Conservation (phyloP, 2,888 invertebrate genomes). For the Epirrhoe tristata region DNA sequence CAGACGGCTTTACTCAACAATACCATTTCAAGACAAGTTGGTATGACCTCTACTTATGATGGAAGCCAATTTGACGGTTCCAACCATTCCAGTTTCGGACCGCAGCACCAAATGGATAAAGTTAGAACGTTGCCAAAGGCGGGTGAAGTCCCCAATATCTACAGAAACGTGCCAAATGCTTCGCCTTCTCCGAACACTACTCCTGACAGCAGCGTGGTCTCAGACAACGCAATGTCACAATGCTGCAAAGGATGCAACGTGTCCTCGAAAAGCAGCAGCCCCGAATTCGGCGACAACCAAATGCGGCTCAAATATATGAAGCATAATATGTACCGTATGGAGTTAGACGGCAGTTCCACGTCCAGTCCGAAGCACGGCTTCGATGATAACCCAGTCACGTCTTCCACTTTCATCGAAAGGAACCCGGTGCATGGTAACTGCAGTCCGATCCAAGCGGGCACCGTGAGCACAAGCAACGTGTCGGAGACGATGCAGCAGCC, state of each 20-base stretch:
- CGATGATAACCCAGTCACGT: conserved; percentile 88
- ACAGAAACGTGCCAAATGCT: conserved; percentile 70
- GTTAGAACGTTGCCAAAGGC: conserved; percentile 58
- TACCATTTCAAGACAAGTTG: conserved; percentile 90
- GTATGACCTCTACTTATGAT: conserved; percentile 69
- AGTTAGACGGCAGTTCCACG: conserved; percentile 80
- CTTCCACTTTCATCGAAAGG: conserved; percentile 88
- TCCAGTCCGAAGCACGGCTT: conserved; percentile 84
- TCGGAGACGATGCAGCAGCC: conserved; percentile 85
- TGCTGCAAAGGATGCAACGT: conserved; percentile 85
- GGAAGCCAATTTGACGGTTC: conserved; percentile 64
- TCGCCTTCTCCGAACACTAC: conserved; percentile 76
- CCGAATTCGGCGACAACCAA: conserved; percentile 70
- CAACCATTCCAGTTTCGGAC: conserved; percentile 50
- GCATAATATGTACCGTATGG: conserved; percentile 74
- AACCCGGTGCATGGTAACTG: conserved; percentile 86
- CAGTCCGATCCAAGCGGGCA: conserved; percentile 92
- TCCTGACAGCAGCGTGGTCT: conserved; percentile 78
- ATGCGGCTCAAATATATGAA: conserved; percentile 74
- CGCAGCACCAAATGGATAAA: conserved; percentile 66
- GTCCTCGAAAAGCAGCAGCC: conserved; percentile 71
- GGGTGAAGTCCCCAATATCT: conserved; percentile 62
- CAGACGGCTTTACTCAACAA: conserved; percentile 95
- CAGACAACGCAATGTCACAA: conserved; percentile 62
- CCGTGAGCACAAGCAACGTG: conserved; percentile 93